Evolutionary conservation across 2,888 invertebrate genomes (phyloP).

Genomic region (Drepana falcataria): DNA sequence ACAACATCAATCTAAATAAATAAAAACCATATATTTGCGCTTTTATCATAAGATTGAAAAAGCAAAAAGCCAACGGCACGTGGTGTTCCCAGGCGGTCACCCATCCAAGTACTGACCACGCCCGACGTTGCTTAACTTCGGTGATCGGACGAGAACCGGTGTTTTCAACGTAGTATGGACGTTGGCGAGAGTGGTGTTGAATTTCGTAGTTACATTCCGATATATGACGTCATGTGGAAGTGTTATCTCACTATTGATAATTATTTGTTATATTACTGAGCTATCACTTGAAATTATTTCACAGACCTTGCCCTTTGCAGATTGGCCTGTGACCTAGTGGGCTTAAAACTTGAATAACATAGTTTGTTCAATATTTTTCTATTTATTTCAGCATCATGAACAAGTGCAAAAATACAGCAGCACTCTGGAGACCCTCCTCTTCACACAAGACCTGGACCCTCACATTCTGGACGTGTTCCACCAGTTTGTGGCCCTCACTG

Average conservation of each 20-base stretch:
- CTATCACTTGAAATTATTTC: no score
- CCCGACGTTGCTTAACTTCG: conserved; percentile 73
- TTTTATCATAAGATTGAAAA: no score
- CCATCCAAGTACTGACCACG: conserved; percentile 74
- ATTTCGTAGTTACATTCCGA: no score
- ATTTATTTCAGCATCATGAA: conserved; percentile 91
- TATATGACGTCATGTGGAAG: no score
- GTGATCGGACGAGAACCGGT: conserved; percentile 75
- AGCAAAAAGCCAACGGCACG: conserved; percentile 58
- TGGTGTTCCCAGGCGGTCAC: conserved; percentile 71
- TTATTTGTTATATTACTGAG: no score
- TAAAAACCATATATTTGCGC: no score
- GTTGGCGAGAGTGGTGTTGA: conserved; percentile 21
- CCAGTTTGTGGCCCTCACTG: conserved; percentile 94
- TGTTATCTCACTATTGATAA: no score
- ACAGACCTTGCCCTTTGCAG: no score
- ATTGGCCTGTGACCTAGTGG: no score
- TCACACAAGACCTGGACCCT: conserved; percentile 96
- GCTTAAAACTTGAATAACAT: neutral
- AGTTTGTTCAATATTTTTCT: neutral
- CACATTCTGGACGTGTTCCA: conserved; percentile 98
- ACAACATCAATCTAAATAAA: no score
- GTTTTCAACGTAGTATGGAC: conserved; percentile 69
- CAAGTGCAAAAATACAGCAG: conserved; percentile 98
- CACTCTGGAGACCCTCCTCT: conserved; percentile 95